Evolutionary conservation across 2,797 vertebrate genomes (phyloP), one percentile per base, ranked within the genome.

Genomic region (Chromis chromis): DNA sequence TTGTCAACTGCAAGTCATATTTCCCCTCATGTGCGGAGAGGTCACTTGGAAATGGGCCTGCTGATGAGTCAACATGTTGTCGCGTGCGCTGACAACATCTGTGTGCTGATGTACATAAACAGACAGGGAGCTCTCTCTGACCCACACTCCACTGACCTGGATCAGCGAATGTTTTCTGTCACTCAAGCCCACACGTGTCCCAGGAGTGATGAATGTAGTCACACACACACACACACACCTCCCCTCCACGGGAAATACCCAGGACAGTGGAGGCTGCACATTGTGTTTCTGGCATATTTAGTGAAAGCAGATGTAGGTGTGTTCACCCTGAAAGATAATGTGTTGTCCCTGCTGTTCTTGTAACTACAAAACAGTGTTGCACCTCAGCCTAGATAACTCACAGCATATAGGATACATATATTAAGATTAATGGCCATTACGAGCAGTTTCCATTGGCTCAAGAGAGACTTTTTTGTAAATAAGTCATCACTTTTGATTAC

Each of bases 131-230:
- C 69, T 78, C 73, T 73, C 75, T 83, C 75, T 91, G 89, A 90
- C 86, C 87, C 79, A 80, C 88, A 85, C 84, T 80, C 88, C 74
- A 84, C 85, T 90, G 88, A 91, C 89, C 91, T 85, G 87, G 85
- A 89, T 91, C 74, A 68, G 83, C 16, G 19, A 86, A 83, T 80
- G 86, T 83, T 88, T 89, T 74, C 80, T 84, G 87, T 90, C 89
- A 88, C 79, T 89, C 82, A 84, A 74, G 65, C 60, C 68, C 86
- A 87, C 86, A 79, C 28, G 24, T 70, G 78, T 82, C 78, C 79
- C 78, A 25, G 42, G 73, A 83, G 84, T 82, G 87, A 84, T 68
- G 82, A 65, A 86, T 55, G 64, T 59, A 79, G 70, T 54, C 61
- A 11, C 70, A 55, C 36, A 67, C 55, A 49, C 17, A 70, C 31